Evolutionary conservation across 1,140 invertebrate genomes (phyloP), one percentile per base, ranked within the genome.

Genomic region (Eubasilissa regina): DNA sequence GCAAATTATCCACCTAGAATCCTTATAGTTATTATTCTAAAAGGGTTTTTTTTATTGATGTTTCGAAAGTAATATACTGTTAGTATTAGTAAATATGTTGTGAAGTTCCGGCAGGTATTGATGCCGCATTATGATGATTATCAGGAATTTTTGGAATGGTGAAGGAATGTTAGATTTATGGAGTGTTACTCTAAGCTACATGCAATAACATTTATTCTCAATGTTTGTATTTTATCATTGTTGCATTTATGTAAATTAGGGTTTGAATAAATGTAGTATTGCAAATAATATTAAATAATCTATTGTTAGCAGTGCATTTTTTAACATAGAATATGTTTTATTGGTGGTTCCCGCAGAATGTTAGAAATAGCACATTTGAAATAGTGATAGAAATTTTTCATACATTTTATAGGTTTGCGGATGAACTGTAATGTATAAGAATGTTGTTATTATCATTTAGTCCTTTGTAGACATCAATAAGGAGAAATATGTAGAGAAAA

Each of bases 171-270:
- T 78, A 70, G 64, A 35, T 77, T 78, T 70, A 58, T 56, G 25
- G 19, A 45, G 62, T 70, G 62, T 55, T 77, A n/a, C 48, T 1
- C 25, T 66, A 77, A 64, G 17, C 75, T 75, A 66, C 60, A 17
- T 25, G 47, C 60, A 77, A 77, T 66, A 77, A 53, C 17, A 51
- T 64, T 77, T 78, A 78, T 62, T 78, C 62, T 72, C 51, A 56
- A 60, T 51, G 66, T 56, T 12, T 35, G 58, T 77, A 51, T 66
- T 77, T 66, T 66, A 64, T 76, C 48, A 80, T 75, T 47, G 62
- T 78, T 78, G 80, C 75, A 81, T 78, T 78, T 81, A 78, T 81
- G 62, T 81, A 78, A 73, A 81, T 62, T 81, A 81, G 80, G 72
- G 64, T 64, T 77, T 70, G 13, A 78, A 81, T 81, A 75, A 81